These are phyloP conservation scores for Stenopsyche tienmushanensis DNA, from an alignment of 1,140 invertebrate species.

Conservation along the genomic window DNA sequence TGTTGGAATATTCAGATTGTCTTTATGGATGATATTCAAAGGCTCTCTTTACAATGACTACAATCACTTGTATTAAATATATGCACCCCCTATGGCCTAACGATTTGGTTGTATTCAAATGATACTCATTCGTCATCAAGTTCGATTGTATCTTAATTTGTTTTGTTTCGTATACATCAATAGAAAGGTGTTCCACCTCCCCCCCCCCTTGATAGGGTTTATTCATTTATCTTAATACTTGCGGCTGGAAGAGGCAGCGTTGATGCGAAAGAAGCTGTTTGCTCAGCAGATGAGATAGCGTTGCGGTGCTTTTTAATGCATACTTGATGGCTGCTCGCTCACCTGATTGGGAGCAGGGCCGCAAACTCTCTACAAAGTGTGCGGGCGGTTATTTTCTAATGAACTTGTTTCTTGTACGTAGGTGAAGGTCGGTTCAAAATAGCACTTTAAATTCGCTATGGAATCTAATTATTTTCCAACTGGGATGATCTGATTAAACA, in stretches of 20 bases:
- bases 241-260: background rate
- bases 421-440: too few relatives aligned
- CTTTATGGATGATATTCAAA: too few relatives aligned
- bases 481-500: too few relatives aligned
- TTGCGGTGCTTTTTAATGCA: slow-evolving; percentile 29
- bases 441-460: too few relatives aligned
- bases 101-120: too few relatives aligned
- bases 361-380: background rate
- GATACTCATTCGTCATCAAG: too few relatives aligned
- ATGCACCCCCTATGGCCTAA: too few relatives aligned
- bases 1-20: too few relatives aligned
- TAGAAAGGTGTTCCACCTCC: background rate
- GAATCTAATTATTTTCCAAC: too few relatives aligned
- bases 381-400: slow-evolving; percentile 19
- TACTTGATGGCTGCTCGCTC: slow-evolving; percentile 13
- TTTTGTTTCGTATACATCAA: slow-evolving; percentile 2
- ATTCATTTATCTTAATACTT: background rate
- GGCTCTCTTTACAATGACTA: too few relatives aligned
- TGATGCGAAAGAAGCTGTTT: slow-evolving; percentile 19
- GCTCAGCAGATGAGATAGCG: slow-evolving; percentile 28
- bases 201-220: background rate
- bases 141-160: background rate
- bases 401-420: slow-evolving; percentile 8
- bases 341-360: slow-evolving; percentile 9
- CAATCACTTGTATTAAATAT: too few relatives aligned